phyloP scores from a whole-genome alignment of 2,888 invertebrate species.

The Tanytarsus gracilentus region DNA sequence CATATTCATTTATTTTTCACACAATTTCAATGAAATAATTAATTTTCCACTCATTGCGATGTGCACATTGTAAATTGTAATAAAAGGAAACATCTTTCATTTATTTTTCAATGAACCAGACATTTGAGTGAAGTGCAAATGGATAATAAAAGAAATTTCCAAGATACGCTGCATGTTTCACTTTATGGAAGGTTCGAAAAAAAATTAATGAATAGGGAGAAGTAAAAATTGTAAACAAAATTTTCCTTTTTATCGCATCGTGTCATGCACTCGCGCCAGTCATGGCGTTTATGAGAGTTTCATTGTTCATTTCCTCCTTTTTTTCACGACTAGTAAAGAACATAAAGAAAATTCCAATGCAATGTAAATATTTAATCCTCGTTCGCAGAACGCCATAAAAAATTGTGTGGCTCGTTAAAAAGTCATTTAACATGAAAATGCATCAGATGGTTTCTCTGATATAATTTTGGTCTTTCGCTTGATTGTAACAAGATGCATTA shows the following conservation, averaged over 20 bases:
- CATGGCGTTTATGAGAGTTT: slow-evolving; percentile 1
- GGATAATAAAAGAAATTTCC: not conserved
- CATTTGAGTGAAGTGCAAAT: not conserved
- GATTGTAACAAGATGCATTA: not conserved
- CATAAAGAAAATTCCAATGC: no score
- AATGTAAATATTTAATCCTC: slow-evolving; percentile 19
- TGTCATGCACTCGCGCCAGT: not conserved
- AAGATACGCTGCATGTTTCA: no score
- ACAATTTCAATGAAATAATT: no score
- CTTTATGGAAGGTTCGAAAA: no score
- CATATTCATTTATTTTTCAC: no score
- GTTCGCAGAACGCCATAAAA: not conserved
- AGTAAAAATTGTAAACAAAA: not conserved
- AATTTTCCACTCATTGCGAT: no score
- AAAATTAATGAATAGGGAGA: not conserved
- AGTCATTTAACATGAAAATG: slow-evolving; percentile 20
- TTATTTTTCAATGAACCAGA: not conserved
- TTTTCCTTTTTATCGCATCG: not conserved
- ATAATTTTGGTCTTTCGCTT: not conserved
- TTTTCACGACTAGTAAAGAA: not conserved
- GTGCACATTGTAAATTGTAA: no score
- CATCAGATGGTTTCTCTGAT: slow-evolving; percentile 1
- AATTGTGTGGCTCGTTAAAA: slow-evolving; percentile 15
- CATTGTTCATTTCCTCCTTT: slow-evolving; percentile 6
- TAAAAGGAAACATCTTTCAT: not conserved